Base-by-base conservation (phyloP, 1,140 invertebrate genomes). In the Sinella curviseta region DNA sequence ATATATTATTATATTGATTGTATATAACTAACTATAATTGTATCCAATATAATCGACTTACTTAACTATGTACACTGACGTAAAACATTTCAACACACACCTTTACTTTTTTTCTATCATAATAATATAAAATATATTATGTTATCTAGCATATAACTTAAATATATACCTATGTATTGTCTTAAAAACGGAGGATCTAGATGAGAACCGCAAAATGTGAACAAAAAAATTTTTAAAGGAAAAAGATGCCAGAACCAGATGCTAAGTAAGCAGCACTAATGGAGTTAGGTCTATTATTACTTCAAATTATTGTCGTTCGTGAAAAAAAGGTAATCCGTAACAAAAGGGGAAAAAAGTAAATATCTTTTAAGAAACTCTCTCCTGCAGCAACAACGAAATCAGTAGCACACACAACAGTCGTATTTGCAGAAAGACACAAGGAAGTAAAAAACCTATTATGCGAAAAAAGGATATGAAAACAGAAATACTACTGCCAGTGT, bases 261-360 rank as follows among this genome's bases (percentile, higher is more conserved):
- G 65, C n/a, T 3, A 70, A 70, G 65, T 31, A 70, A 70, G 55
- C 55, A 26, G 55, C 55, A 70, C 65, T 70, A 70, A 70, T 70
- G 65, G 65, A 70, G 24, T 70, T 70, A 12, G 26, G 16, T 65
- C 26, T 65, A 65, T 26, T 65, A 65, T 26, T 65, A 70, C 65
- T 70, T 70, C 39, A 48, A 48, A 70, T 48, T 48, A 70, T 33
- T 24, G 65, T 70, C 65, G 65, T 70, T 70, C 65, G 65, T 70
- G 55, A 17, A n/a, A n/a, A 48, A 31, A 70, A 70, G 65, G 65
- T 70, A 70, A 70, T 3, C 65, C n/a, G 30, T 31, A 30, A 70
- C 28, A 33, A 70, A 70, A 33, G 31, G n/a, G 31, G 65, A 30
- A 33, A 33, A 31, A 65, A 65, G 24, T 12, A 26, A 12, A 48